Evolutionary conservation across 2,888 invertebrate genomes (phyloP), one percentile per base, ranked within the genome.

Genomic region (Muscina levida): DNA sequence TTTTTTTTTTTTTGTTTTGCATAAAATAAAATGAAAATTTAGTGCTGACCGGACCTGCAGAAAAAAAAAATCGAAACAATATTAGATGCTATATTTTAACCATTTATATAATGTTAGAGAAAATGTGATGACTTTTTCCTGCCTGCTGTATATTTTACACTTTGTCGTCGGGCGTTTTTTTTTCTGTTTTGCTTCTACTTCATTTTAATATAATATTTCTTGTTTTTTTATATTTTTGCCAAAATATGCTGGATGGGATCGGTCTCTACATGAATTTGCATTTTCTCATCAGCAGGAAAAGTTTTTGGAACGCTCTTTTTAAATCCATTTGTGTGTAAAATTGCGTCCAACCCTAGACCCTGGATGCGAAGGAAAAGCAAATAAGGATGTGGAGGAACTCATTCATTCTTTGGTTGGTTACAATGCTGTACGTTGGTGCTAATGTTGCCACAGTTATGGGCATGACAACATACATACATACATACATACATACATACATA

Each of bases 291-390:
- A 48, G 48, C 48, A 19, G 48, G 10, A n/a, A 3, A 19, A 48
- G 48, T 48, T 48, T 17, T 48, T 19, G 48, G 48, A 4, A 22
- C 31, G 31, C 57, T 57, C 53, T 72, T 72, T 70, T 72, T 13
- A 31, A 59, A 74, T 53, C 42, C 77, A 81, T 77, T 81, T 81
- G 77, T 57, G 71, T 77, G 71, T 77, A 70, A 81, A 80, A 81
- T 81, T 81, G 71, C 56, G 79, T 77, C 70, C 67, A 71, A 73
- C 17, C 57, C 66, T 57, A 26, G 31, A 15, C 19, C 1, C 19
- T 6, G 17, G 44, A 4, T 1, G n/a, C 1, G 22, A 48, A 4
- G n/a, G n/a, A 44, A 11, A n/a, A 44, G n/a, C 17, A 48, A 48
- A 48, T 15, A 2, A 8, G 17, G 2, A 46, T 17, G 15, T 15